Conservation (phyloP, 2,888 invertebrate genomes). For the Philopedon plagiatum region DNA sequence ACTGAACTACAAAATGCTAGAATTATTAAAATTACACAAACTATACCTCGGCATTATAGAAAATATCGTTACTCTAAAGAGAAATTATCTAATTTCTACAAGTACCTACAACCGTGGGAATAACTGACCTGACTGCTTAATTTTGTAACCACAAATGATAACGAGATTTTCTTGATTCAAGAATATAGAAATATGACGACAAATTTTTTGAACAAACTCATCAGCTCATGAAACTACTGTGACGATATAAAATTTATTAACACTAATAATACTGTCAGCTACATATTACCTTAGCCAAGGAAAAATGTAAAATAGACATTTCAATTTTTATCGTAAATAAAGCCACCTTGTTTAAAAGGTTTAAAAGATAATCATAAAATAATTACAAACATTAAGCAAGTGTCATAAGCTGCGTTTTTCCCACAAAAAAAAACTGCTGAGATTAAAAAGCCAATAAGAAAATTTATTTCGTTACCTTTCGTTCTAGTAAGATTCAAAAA, state of each 20-base stretch:
- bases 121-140: conserved; percentile 6
- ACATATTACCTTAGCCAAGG: too few species aligned
- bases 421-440: conserved; percentile 13
- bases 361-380: too few species aligned
- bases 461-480: conserved; percentile 22
- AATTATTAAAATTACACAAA: conserved; percentile 64
- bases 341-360: too few species aligned
- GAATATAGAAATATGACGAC: too few species aligned
- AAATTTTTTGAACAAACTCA: too few species aligned
- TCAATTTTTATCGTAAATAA: too few species aligned
- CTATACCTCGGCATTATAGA: conserved; percentile 65
- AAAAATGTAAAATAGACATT: too few species aligned
- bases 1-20: conserved; percentile 57
- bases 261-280: too few species aligned
- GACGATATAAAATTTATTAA: too few species aligned
- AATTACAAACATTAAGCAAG: background rate
- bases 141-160: background rate
- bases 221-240: too few species aligned
- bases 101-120: conserved; percentile 17
- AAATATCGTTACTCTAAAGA: conserved; percentile 35
- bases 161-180: background rate
- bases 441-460: conserved; percentile 14
- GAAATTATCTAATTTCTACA: conserved; percentile 25
- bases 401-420: background rate
- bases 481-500: background rate